Evolutionary conservation across 2,113 vertebrate species (phyloP).

Genomic region (Ceratotherium simum): DNA sequence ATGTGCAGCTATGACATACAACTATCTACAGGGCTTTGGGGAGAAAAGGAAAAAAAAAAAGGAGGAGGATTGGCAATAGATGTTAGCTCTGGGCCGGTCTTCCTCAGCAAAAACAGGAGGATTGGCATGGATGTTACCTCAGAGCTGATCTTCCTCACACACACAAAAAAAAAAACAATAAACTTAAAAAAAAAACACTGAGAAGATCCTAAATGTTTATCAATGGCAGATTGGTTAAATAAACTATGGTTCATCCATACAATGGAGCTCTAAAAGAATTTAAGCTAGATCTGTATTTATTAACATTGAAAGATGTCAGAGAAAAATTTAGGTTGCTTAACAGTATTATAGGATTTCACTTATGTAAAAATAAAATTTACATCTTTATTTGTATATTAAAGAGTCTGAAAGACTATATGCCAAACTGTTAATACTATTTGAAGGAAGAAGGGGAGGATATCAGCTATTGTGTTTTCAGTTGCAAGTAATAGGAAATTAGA

Average conservation of each 20-base stretch:
- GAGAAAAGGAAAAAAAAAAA: too few species aligned
- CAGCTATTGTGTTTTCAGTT: conserved; percentile 4
- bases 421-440: not conserved
- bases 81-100: too few species aligned
- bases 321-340: not conserved
- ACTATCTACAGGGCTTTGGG: too few species aligned
- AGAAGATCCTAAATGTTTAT: not conserved
- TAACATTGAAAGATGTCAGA: not conserved
- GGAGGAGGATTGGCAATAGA: too few species aligned
- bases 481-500: conserved; percentile 42
- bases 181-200: not conserved
- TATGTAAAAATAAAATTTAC: conserved; percentile 3
- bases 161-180: too few species aligned
- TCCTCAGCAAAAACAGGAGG: too few species aligned
- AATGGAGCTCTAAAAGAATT: not conserved
- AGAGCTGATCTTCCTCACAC: too few species aligned
- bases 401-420: not conserved
- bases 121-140: too few species aligned
- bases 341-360: not conserved
- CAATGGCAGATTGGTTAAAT: not conserved
- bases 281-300: not conserved
- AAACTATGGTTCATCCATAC: not conserved
- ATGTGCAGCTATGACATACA: too few species aligned
- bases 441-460: not conserved
- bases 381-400: conserved; percentile 10